Evolutionary conservation across 2,797 vertebrate genomes (phyloP).

Genomic region (Chloroceryle inda): DNA sequence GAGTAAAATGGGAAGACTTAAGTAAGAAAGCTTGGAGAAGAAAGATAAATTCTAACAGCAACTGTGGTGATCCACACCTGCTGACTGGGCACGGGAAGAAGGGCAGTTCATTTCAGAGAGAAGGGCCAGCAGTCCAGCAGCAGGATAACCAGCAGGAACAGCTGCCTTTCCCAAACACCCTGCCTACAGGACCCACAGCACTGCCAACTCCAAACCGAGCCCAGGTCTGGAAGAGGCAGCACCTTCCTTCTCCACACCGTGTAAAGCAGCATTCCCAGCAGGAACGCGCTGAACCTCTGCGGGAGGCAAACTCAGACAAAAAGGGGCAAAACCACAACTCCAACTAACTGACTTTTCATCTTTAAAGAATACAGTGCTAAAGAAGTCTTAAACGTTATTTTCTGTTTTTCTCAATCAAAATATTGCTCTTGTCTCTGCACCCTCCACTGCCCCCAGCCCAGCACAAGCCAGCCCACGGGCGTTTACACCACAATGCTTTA

Average conservation of each 20-base stretch:
- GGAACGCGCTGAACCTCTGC: fast-evolving
- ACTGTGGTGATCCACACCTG: background rate
- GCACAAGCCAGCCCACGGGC: background rate
- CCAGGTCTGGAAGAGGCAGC: fast-evolving
- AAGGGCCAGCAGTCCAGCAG: background rate
- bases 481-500: background rate
- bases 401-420: fast-evolving
- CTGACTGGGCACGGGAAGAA: fast-evolving
- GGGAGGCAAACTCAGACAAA: fast-evolving
- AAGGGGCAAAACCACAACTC: background rate
- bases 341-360: fast-evolving
- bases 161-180: background rate
- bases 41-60: background rate
- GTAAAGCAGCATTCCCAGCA: no score
- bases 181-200: fast-evolving
- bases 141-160: background rate
- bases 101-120: background rate
- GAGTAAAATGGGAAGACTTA: background rate
- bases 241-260: background rate
- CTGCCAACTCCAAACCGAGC: fast-evolving
- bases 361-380: background rate
- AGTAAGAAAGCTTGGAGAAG: background rate
- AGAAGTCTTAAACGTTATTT: fast-evolving
- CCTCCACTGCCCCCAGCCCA: background rate
- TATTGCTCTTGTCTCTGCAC: background rate